Base-by-base conservation (phyloP, 2,797 vertebrate genomes). In the Hirundo rustica region DNA sequence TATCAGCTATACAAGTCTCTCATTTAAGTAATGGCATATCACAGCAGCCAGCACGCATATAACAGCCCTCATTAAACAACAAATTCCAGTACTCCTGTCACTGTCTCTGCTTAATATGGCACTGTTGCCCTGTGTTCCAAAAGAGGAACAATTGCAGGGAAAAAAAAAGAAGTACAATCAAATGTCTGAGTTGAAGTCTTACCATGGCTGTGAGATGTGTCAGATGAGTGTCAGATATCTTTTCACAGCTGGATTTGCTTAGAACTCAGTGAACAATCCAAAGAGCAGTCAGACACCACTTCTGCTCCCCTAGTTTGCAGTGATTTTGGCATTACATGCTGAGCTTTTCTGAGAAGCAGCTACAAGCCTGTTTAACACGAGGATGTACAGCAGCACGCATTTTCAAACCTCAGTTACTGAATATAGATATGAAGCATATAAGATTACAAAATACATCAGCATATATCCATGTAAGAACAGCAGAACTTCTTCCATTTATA, bases 401-500 rank as follows among this genome's bases (percentile, higher is more conserved):
- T 87, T 74, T 79, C 83, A 87, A 93, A 85, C 20, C 48, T 86
- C 71, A 11, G 27, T 91, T 76, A 58, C 86, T 95, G 94, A 91
- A 89, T 84, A 82, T 61, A 89, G 75, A 58, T 51, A 60, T 16
- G 38, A 54, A 92, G 34, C 38, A 30, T 38, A 32, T 55, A 89
- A 61, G 42, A 77, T 82, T 83, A 67, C 61, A 68, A 96, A 93
- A 85, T 72, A 54, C 71, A 80, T 94, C 92, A 92, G 81, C 34
- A 50, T 90, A 15, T 75, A 68, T 84, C 76, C 72, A 23, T 75
- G 70, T 76, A 71, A 72, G 74, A 91, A 64, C 19, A 85, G 61
- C 78, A 82, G 55, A 91, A 40, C 34, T 85, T 73, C 74, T 95
- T 94, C 89, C 85, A 82, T 87, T 93, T 96, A 66, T 85, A 91